Evolutionary conservation across 2,888 invertebrate species (phyloP), one percentile per base, ranked within the genome.

Genomic region (Anagyrus pseudococci): DNA sequence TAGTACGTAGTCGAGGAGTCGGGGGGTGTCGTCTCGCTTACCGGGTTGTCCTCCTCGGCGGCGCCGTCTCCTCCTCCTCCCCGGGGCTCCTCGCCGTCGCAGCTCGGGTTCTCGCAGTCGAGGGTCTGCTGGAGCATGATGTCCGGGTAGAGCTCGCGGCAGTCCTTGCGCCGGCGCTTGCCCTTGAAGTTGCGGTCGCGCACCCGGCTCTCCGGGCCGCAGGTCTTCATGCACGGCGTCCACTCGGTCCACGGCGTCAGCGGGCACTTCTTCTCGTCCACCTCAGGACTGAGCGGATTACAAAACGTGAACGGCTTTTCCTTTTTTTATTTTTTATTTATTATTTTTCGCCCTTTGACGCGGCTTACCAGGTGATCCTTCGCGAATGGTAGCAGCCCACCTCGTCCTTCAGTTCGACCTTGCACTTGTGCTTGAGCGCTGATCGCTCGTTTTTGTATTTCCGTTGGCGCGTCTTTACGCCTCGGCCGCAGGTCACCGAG

Each of bases 401-500:
- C 37, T 77, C 70, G 47, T 72, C 73, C 1, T 75, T 75, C 72
- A 70, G 77, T 67, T 43, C 2, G 0, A 46, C 37, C 6, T 67
- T 58, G 60, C 74, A 97, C 82, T 81, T 95, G 91, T 33, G 91
- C 82, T 71, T 87, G 84, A 77, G 91, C 90, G 69, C 78, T 1
- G 74, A 70, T 2, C 49, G 57, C 40, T 69, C 69, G 48, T 79
- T 72, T 67, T 84, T 79, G 82, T 93, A 95, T 68, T 84, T 81
- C 61, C 96, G 85, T 61, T 86, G 88, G 71, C 94, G 85, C 86
- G 91, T 90, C 73, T 93, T 85, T 68, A 89, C 84, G 25, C 96
- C 96, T 83, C 92, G 92, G 62, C 96, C 96, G 82, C 96, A 97
- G 29, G 88, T 86, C 41, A 92, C 94, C 4, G 93, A 91, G 78